A percentile compares a stretch with the other conserved stretches of the same genome.
Conservation (phyloP, 2,113 vertebrate species). For the Peromyscus maniculatus region DNA sequence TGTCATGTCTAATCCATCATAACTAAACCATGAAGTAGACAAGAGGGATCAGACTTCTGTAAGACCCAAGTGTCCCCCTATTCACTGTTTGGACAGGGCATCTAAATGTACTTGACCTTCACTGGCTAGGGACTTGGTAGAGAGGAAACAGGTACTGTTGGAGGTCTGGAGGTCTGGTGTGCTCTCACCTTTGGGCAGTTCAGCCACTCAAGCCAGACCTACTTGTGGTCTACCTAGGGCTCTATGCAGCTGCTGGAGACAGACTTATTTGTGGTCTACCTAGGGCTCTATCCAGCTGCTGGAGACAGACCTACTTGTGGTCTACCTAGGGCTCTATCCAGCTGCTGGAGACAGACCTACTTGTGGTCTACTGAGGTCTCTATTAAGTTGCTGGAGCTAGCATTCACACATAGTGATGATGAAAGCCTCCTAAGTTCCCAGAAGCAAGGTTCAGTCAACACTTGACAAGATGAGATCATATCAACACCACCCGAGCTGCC, state of each 20-base stretch:
- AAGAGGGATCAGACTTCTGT: background rate
- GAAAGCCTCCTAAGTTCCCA: too few species aligned
- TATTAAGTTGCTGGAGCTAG: background rate
- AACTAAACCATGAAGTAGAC: background rate
- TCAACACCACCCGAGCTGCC: background rate
- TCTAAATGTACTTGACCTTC: fast-evolving
- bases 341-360: too few species aligned
- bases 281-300: background rate
- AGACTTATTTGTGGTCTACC: too few species aligned
- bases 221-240: too few species aligned
- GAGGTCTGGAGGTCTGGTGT: fast-evolving
- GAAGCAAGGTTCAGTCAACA: background rate
- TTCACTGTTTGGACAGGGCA: background rate
- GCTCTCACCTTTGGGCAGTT: background rate
- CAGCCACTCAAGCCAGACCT: too few species aligned
- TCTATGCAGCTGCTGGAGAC: background rate
- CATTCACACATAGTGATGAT: background rate
- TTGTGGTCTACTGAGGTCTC: background rate
- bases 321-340: too few species aligned
- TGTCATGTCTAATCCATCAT: background rate
- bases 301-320: background rate
- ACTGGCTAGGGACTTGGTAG: too few species aligned
- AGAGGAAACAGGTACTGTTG: background rate
- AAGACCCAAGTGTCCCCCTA: fast-evolving
- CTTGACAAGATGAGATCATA: background rate